Evolutionary conservation across 2,113 vertebrate genomes (phyloP), one percentile per base, ranked within the genome.

Genomic region (Numenius arquata): DNA sequence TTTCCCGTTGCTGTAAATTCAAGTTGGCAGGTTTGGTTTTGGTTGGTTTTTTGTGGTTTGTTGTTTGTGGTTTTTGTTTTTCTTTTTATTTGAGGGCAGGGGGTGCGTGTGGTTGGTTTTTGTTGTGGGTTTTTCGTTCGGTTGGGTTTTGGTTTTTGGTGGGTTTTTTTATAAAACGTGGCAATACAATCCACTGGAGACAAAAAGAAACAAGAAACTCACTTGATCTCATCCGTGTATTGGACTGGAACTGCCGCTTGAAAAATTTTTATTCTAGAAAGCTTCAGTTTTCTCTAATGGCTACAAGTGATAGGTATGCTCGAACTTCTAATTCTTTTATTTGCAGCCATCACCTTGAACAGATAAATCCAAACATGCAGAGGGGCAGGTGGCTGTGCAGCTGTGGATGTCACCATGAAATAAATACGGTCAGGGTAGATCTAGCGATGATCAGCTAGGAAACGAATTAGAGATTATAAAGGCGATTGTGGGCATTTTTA

Each of bases 391-490:
- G 84, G 72, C 27, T 94, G 73, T 95, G 23, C 70, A 93, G 88
- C 94, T 90, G 75, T 62, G 90, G 72, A 85, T 97, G 89, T 85
- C 89, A 95, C 61, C 45, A 7, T 65, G 71, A 95, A 93, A 89
- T 19, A 84, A 70, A 85, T 92, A 74, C 45, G 38, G 92, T 95
- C 88, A 95, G 66, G 45, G 7, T 45, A 89, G 93, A 40, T 73
- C 90, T 94, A 80, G 70, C 19, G 48, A 85, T 56, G 67, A 95
- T 70, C 66, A 38, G 43, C 52, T 48, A 90, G 81, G 75, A 97
- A 92, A 91, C 2, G 3, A 95, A 95, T 80, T 77, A 84, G n/a
- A 75, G 63, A 87, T 91, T 82, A 97, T 56, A 61, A 94, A 97
- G 67, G 56, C 22, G 32, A 66, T 83, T 34, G 15, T 66, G 67